A percentile compares a stretch with the other conserved stretches of the same genome.
phyloP scores from a whole-genome alignment of 1,140 invertebrate genomes.

The Drosophila equinoxialis region DNA sequence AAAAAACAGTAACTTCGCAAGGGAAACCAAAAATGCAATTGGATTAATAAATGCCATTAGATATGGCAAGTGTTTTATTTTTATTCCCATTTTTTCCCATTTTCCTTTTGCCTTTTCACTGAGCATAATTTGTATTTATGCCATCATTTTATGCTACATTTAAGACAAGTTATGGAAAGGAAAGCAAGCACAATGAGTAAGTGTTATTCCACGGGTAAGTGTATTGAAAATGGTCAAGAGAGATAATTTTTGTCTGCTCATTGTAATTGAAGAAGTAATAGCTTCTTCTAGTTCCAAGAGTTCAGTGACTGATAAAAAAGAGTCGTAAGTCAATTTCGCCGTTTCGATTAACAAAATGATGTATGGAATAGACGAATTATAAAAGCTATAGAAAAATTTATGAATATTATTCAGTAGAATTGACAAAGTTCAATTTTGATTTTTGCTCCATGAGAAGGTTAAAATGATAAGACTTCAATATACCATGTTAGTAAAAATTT shows the following conservation, averaged over 20 bases:
- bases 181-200: slow-evolving; percentile 10
- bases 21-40: slow-evolving; percentile 56
- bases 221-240: slow-evolving; percentile 8
- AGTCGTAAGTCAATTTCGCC: not conserved
- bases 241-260: not conserved
- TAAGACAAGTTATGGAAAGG: slow-evolving; percentile 53
- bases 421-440: too few relatives aligned
- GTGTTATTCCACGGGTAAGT: not conserved
- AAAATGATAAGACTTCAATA: too few relatives aligned
- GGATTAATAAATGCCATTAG: slow-evolving; percentile 81
- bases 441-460: too few relatives aligned
- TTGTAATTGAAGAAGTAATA: not conserved
- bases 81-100: slow-evolving; percentile 49
- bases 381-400: too few relatives aligned
- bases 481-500: too few relatives aligned
- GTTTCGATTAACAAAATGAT: too few relatives aligned
- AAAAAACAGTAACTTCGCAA: not conserved
- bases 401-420: too few relatives aligned
- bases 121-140: slow-evolving; percentile 67
- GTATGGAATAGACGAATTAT: too few relatives aligned
- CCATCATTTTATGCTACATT: slow-evolving; percentile 71
- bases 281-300: not conserved
- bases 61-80: slow-evolving; percentile 72
- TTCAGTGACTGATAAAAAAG: not conserved
- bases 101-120: slow-evolving; percentile 27